Base-by-base conservation (phyloP, 2,797 vertebrate species). In the Myiothlypis coronata region DNA sequence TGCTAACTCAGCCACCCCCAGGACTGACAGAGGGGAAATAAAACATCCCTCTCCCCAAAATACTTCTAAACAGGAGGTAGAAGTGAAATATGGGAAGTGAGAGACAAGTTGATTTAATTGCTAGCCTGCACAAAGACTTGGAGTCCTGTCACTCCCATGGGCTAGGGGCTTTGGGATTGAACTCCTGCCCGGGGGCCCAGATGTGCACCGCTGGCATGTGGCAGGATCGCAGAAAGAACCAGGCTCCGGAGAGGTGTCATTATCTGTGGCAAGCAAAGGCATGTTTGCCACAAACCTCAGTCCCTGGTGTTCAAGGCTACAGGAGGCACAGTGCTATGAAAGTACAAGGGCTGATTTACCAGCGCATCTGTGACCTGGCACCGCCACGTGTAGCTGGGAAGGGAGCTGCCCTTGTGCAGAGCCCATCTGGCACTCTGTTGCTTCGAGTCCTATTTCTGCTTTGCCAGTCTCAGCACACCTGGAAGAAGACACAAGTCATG, bases 161-260 rank as follows among this genome's bases (percentile, higher is more conserved):
- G 32, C 30, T 70, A 6, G 17, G 50, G 0, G 1, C 30, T 47
- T 12, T 41, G 67, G 61, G 65, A 19, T 30, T 6, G 11, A 65
- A 30, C 8, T 47, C 34, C 68, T 71, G 27, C 57, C 44, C 2
- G 1, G 27, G 26, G 11, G 2, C 27, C 22, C 43, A 44, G 43
- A 26, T 78, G 50, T 6, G 12, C 23, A 13, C 19, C 0, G 0
- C 24, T 55, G 83, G 61, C 18, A 6, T 0, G 28, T 28, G 57
- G 39, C 75, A 43, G 59, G 49, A n/a, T 53, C 68, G 32, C 53
- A 32, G 11, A 91, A 53, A 77, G 71, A 87, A 11, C 17, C 2
- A 8, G 37, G 14, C 44, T 77, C 44, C 3, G 3, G 41, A 80
- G 69, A 83, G 9, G 7, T 60, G 61, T 41, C 60, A 5, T 37